Base-by-base conservation (phyloP, 2,797 vertebrate genomes). In the Platyrinchus mystaceus region DNA sequence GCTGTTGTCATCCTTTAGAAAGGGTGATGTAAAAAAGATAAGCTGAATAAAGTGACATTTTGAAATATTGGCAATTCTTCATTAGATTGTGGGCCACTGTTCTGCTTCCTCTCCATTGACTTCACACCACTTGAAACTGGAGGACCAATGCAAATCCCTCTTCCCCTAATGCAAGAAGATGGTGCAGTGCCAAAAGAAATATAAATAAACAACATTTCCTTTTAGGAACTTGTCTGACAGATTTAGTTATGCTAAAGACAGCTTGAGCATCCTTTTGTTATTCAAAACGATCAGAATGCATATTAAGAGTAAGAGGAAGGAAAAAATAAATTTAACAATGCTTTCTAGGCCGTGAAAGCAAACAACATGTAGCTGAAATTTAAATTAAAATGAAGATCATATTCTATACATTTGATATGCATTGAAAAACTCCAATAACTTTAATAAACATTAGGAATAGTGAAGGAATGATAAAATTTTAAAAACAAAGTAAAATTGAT, bases 141-240 rank as follows among this genome's bases (percentile, higher is more conserved):
- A 83, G 23, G 28, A 32, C 12, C 22, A 41, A 6, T 10, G 8
- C 41, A 67, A 70, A 85, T 30, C 34, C 8, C 3, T 71, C 32
- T 84, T 53, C 58, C 62, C 8, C 4, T 67, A 67, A 12, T 5
- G 18, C 6, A 52, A 37, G 26, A 66, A 63, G 27, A 18, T n/a
- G 10, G 37, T 47, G 7, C 2, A 24, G 10, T 22, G 28, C 6
- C 36, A 59, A 49, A 84, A 70, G 11, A 70, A 75, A 86, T 24
- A 46, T 4, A 32, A 53, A 58, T 14, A 49, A 50, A 63, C 63
- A 8, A 0, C 1, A 14, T 28, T 27, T 2, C 1, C 1, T 28
- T 56, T 32, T 32, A 39, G 50, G 28, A 39, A 39, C 56, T 87
- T 55, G 7, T 37, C 30, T 76, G 55, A 52, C 19, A 43, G 49